These are phyloP conservation scores for Megathymus violae DNA, from an alignment of 1,140 invertebrate species.

Conservation along the genomic window DNA sequence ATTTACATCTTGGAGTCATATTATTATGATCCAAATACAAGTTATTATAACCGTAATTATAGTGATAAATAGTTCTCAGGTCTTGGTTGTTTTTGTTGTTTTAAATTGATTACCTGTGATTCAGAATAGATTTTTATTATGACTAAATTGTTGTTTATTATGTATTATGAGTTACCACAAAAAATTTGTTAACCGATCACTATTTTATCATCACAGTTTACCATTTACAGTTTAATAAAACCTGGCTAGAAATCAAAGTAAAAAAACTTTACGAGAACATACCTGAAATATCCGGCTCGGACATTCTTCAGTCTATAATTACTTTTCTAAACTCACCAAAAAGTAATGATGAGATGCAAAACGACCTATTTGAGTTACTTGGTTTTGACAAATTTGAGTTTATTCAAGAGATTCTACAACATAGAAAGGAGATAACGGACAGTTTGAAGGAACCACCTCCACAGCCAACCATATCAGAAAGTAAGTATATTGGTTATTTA, in stretches of 20 bases:
- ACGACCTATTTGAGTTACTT: conserved; percentile 94
- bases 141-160: too few species aligned
- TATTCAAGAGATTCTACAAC: conserved; percentile 90
- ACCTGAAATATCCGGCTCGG: conserved; percentile 81
- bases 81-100: too few species aligned
- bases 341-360: conserved; percentile 90
- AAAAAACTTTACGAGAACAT: conserved; percentile 81
- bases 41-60: too few species aligned
- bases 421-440: conserved; percentile 86
- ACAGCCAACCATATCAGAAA: conserved; percentile 63
- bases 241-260: conserved; percentile 84
- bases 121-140: too few species aligned
- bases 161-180: too few species aligned
- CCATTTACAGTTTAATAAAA: too few species aligned
- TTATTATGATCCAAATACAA: too few species aligned
- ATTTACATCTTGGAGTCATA: too few species aligned
- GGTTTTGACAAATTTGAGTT: conserved; percentile 95
- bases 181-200: too few species aligned
- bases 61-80: too few species aligned
- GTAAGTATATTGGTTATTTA: conserved; percentile 55
- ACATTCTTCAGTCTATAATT: conserved; percentile 86
- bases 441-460: conserved; percentile 70
- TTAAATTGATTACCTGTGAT: too few species aligned
- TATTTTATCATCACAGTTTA: too few species aligned
- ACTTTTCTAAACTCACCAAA: conserved; percentile 86